Percentiles rank a stretch among this genome's conserved stretches.
Conservation (phyloP, 2,888 invertebrate genomes). For the Meiosimyza decipiens region DNA sequence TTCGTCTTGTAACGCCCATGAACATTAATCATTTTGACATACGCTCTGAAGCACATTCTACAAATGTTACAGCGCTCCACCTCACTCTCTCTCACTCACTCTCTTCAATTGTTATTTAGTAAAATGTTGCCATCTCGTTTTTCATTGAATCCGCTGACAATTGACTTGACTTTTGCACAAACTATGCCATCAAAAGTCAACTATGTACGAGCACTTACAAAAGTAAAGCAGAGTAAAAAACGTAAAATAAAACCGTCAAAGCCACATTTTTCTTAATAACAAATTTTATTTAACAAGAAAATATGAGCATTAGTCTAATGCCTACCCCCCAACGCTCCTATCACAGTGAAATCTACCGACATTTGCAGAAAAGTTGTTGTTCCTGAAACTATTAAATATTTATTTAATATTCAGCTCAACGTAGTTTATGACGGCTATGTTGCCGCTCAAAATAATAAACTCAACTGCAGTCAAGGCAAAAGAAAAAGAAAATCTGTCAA, state of each 20-base stretch:
- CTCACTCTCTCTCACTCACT: no score
- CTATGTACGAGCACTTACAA: not conserved
- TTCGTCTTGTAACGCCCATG: no score
- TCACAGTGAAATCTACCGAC: not conserved
- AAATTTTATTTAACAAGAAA: constrained; percentile 1
- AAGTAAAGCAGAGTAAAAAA: constrained; percentile 6
- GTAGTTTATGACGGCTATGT: constrained; percentile 12
- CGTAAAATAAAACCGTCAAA: constrained; percentile 7
- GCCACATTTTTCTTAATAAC: constrained; percentile 32
- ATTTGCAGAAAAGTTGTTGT: constrained; percentile 18
- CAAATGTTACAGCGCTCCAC: no score
- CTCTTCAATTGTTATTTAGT: no score
- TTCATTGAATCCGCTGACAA: constrained; percentile 36
- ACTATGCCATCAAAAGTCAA: constrained; percentile 20
- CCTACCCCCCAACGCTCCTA: not conserved
- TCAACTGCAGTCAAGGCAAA: constrained; percentile 34
- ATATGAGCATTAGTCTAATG: no score
- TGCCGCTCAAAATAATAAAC: constrained; percentile 35
- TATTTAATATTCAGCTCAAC: constrained; percentile 32
- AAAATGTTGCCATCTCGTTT: no score
- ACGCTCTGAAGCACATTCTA: no score
- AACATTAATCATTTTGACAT: no score
- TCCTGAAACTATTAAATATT: constrained; percentile 19
- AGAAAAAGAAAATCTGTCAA: constrained; percentile 38
- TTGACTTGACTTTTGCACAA: constrained; percentile 38